Percentiles rank a stretch among this genome's conserved stretches.
Conservation (phyloP, 2,888 invertebrate species). For the Lithophane semibrunnea region DNA sequence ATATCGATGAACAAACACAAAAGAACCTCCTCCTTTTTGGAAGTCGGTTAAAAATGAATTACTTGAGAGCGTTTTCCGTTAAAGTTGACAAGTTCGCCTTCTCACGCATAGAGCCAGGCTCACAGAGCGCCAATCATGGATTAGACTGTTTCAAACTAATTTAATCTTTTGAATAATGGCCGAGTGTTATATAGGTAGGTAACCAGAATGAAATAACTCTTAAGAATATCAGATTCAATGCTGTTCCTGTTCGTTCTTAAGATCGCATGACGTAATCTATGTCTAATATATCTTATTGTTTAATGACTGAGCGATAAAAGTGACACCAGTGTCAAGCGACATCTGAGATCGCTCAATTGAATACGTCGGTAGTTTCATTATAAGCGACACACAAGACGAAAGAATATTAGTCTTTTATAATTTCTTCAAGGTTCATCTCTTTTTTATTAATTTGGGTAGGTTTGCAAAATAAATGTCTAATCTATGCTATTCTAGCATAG, state of each 20-base stretch:
- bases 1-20: too few species aligned
- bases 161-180: neutral
- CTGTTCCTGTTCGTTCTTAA: constrained; percentile 33
- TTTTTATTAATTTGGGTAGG: neutral
- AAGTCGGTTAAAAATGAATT: neutral
- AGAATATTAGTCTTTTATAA: neutral
- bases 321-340: constrained; percentile 71
- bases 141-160: neutral
- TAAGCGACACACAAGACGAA: constrained; percentile 9
- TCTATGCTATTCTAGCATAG: too few species aligned
- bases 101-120: neutral
- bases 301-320: constrained; percentile 68
- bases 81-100: neutral
- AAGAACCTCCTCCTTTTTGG: too few species aligned
- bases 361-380: constrained; percentile 20
- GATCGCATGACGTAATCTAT: constrained; percentile 61
- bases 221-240: constrained; percentile 33
- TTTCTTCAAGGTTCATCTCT: neutral
- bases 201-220: constrained; percentile 2
- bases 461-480: too few species aligned
- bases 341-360: constrained; percentile 66
- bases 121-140: neutral
- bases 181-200: neutral
- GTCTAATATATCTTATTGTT: constrained; percentile 66
- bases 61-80: neutral